Percentiles rank a stretch among this genome's conserved stretches.
Conservation (phyloP, 2,888 invertebrate species). For the Polietes domitor region DNA sequence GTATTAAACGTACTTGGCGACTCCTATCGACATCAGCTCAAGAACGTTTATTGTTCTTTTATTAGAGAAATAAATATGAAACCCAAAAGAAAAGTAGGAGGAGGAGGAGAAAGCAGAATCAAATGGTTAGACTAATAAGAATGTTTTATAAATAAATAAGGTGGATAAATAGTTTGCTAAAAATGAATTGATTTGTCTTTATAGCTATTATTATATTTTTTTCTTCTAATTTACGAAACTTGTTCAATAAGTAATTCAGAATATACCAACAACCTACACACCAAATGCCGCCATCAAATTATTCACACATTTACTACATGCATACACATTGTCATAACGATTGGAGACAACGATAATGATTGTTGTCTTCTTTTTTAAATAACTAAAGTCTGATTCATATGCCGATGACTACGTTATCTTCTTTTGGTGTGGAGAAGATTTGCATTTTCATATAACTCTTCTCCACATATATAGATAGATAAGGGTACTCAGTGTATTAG, state of each 20-base stretch:
- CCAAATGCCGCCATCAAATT: too few species aligned
- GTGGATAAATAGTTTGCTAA: not conserved
- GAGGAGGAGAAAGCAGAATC: not conserved
- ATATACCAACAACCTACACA: too few species aligned
- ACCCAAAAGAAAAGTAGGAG: constrained; percentile 30
- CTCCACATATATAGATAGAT: too few species aligned
- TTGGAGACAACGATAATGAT: too few species aligned
- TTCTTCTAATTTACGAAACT: not conserved
- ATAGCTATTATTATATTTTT: not conserved
- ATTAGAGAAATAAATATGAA: constrained; percentile 81
- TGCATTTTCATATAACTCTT: too few species aligned
- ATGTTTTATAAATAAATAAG: constrained; percentile 15
- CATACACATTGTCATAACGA: too few species aligned
- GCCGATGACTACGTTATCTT: too few species aligned
- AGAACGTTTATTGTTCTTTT: constrained; percentile 93
- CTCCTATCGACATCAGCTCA: constrained; percentile 92
- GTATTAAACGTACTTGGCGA: constrained; percentile 94
- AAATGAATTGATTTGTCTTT: constrained; percentile 12
- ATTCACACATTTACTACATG: too few species aligned
- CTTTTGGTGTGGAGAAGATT: too few species aligned
- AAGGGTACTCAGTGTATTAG: too few species aligned
- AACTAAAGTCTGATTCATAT: too few species aligned
- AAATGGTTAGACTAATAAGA: constrained; percentile 14
- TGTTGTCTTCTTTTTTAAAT: too few species aligned
- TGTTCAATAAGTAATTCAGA: constrained; percentile 27